Conservation (phyloP, 2,888 invertebrate genomes). For the Andrena trimmerana region DNA sequence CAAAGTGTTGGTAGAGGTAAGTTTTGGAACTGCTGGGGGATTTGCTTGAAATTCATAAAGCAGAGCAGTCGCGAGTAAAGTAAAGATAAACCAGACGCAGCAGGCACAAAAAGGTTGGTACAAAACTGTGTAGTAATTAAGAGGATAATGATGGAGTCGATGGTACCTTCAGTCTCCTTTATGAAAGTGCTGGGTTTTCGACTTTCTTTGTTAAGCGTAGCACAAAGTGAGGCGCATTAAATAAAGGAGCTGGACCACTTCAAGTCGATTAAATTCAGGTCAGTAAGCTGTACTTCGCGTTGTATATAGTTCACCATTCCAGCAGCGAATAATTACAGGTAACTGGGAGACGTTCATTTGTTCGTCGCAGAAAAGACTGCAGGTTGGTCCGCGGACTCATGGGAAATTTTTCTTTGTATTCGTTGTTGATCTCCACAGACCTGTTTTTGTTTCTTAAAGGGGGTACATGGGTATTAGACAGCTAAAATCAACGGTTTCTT, state of each 20-base stretch:
- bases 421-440: too few species aligned
- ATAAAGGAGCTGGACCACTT: conserved; percentile 44
- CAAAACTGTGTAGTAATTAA: conserved; percentile 75
- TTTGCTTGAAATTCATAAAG: too few species aligned
- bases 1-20: too few species aligned
- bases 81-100: not conserved
- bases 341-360: not conserved
- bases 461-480: too few species aligned
- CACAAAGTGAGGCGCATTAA: conserved; percentile 49
- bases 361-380: not conserved
- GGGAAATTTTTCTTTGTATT: too few species aligned
- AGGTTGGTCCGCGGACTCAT: too few species aligned
- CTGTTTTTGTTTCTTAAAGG: too few species aligned
- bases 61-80: not conserved
- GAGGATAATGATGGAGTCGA: conserved; percentile 73
- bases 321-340: not conserved
- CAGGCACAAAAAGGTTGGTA: conserved; percentile 26
- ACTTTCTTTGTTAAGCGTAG: conserved; percentile 48
- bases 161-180: conserved; percentile 59
- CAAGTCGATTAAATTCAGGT: conserved; percentile 41
- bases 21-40: too few species aligned
- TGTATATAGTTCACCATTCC: not conserved
- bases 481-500: too few species aligned
- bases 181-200: conserved; percentile 5
- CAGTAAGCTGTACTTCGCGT: conserved; percentile 21